Conservation (phyloP, 1,140 invertebrate genomes). For the Gerris buenoi region DNA sequence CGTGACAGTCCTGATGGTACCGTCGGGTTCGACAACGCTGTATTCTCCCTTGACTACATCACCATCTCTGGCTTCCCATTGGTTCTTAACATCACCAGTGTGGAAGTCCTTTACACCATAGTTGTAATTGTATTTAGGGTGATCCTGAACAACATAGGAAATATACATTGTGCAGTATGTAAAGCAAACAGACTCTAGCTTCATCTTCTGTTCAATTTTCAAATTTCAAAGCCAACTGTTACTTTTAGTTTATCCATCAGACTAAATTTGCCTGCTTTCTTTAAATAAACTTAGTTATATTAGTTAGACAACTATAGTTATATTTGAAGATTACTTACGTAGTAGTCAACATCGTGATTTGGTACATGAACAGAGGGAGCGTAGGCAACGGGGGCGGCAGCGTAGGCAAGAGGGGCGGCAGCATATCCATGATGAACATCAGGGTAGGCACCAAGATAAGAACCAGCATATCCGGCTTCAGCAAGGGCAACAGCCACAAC, state of each 20-base stretch:
- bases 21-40: conserved; percentile 40
- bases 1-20: conserved; percentile 39
- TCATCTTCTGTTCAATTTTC: too few species aligned
- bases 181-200: too few species aligned
- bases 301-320: too few species aligned
- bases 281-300: too few species aligned
- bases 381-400: neutral
- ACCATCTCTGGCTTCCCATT: conserved; percentile 36
- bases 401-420: neutral
- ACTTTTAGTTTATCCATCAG: too few species aligned
- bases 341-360: conserved; percentile 1
- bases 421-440: neutral
- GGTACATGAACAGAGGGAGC: neutral
- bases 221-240: too few species aligned
- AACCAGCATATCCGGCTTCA: neutral
- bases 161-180: too few species aligned
- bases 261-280: too few species aligned
- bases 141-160: conserved; percentile 29
- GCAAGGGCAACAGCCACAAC: neutral
- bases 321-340: neutral
- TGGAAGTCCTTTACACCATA: conserved; percentile 37
- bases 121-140: conserved; percentile 36
- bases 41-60: conserved; percentile 39
- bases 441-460: neutral
- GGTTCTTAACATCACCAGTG: conserved; percentile 37